phyloP scores from a whole-genome alignment of 2,113 vertebrate genomes.

The Balaenoptera acutorostrata region DNA sequence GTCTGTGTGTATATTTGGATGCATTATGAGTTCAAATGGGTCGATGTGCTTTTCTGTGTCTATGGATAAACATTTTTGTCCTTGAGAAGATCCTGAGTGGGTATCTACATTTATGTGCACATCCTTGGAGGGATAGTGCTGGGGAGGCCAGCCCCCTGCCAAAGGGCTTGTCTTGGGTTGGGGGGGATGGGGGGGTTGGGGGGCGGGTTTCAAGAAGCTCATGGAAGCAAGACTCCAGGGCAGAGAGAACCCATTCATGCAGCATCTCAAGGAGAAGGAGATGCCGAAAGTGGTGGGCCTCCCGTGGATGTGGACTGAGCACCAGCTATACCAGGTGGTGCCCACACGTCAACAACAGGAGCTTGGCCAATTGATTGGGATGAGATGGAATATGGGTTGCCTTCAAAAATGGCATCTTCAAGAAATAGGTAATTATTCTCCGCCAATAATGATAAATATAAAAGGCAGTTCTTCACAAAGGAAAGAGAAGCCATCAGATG shows the following conservation, averaged over 20 bases:
- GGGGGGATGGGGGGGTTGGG: accelerated
- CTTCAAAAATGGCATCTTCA: not conserved
- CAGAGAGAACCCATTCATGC: not conserved
- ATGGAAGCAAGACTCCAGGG: not conserved
- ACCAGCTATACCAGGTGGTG: not conserved
- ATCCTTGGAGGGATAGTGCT: not conserved
- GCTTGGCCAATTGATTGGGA: too few species aligned
- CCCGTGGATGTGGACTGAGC: not conserved
- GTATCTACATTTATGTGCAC: not conserved
- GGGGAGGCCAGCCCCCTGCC: not conserved
- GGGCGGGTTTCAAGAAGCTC: not conserved
- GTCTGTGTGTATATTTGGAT: not conserved
- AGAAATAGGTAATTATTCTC: not conserved
- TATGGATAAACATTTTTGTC: not conserved
- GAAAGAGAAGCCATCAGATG: not conserved
- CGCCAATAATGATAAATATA: not conserved
- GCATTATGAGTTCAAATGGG: not conserved
- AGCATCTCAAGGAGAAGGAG: not conserved
- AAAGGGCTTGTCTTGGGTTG: not conserved
- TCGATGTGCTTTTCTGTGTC: not conserved
- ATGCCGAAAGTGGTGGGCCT: not conserved
- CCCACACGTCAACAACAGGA: accelerated
- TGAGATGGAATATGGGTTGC: not conserved
- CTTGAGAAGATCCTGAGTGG: not conserved
- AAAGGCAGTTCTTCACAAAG: not conserved